phyloP scores from a whole-genome alignment of 2,113 vertebrate genomes.

The Conger conger region DNA sequence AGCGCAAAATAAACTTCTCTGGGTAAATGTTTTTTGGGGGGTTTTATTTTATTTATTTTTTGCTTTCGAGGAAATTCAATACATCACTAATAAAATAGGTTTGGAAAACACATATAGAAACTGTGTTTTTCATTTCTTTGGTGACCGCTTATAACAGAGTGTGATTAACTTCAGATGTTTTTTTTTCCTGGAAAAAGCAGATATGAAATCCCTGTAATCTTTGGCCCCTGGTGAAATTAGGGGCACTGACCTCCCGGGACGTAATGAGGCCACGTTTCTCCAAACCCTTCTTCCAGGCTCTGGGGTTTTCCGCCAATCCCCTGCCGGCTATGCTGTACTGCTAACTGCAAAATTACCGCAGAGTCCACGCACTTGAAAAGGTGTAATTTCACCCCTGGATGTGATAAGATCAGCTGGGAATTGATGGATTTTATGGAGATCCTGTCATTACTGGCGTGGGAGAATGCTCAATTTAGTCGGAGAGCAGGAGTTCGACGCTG shows the following conservation, averaged over 20 bases:
- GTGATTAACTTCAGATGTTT: slow-evolving; percentile 45
- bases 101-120: not conserved
- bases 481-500: not conserved
- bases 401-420: slow-evolving; percentile 47
- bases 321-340: slow-evolving; percentile 27
- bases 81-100: not conserved
- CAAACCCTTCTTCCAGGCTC: slow-evolving; percentile 39
- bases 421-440: slow-evolving; percentile 40
- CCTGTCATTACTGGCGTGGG: slow-evolving; percentile 34
- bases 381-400: slow-evolving; percentile 45
- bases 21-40: not conserved
- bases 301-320: slow-evolving; percentile 38
- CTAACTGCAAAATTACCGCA: slow-evolving; percentile 46
- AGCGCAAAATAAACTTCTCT: not conserved
- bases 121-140: not conserved
- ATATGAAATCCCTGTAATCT: slow-evolving; percentile 46
- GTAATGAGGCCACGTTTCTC: slow-evolving; percentile 51
- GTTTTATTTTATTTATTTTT: not conserved
- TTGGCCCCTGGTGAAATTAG: slow-evolving; percentile 54
- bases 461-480: slow-evolving; percentile 18
- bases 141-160: not conserved
- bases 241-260: slow-evolving; percentile 51
- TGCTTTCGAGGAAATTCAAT: not conserved
- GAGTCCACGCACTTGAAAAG: slow-evolving; percentile 39
- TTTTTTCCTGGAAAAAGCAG: slow-evolving; percentile 36